phyloP scores from a whole-genome alignment of 2,113 vertebrate species.

The Nanorana parkeri region DNA sequence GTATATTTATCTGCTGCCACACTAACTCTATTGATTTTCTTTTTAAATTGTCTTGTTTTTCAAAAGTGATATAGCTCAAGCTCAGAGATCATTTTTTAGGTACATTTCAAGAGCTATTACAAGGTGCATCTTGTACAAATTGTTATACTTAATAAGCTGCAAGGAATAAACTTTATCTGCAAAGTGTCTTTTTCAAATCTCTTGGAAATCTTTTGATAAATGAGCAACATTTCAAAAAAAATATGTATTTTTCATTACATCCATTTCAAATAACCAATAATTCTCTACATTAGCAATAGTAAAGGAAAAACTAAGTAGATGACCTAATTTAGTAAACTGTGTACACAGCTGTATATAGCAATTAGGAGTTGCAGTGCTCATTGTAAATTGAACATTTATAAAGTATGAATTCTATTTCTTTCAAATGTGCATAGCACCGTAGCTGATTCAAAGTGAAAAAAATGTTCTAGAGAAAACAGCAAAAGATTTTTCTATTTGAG shows the following conservation, averaged over 20 bases:
- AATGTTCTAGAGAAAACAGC: neutral
- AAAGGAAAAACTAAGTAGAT: conserved; percentile 18
- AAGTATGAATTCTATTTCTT: conserved; percentile 1
- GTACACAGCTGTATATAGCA: neutral
- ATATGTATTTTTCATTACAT: conserved; percentile 52
- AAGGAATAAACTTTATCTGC: conserved; percentile 55
- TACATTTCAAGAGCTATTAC: conserved; percentile 57
- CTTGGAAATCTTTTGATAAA: conserved; percentile 53
- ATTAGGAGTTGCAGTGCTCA: conserved; percentile 9
- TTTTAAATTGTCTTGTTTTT: conserved; percentile 62
- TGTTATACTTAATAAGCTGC: conserved; percentile 57
- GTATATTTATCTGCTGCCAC: conserved; percentile 58
- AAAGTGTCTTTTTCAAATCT: conserved; percentile 43
- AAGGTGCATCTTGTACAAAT: conserved; percentile 55
- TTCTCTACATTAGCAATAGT: conserved; percentile 49
- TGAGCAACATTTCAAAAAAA: conserved; percentile 48
- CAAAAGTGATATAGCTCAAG: conserved; percentile 54
- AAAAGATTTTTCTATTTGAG: neutral
- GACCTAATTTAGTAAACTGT: conserved; percentile 39
- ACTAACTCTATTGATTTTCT: conserved; percentile 59
- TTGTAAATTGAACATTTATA: conserved; percentile 13
- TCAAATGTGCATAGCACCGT: neutral
- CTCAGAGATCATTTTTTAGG: conserved; percentile 54
- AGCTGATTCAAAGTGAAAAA: neutral
- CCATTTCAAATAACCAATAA: conserved; percentile 47